Base-by-base conservation (phyloP, 2,797 vertebrate genomes). In the Sebastes cheni region DNA sequence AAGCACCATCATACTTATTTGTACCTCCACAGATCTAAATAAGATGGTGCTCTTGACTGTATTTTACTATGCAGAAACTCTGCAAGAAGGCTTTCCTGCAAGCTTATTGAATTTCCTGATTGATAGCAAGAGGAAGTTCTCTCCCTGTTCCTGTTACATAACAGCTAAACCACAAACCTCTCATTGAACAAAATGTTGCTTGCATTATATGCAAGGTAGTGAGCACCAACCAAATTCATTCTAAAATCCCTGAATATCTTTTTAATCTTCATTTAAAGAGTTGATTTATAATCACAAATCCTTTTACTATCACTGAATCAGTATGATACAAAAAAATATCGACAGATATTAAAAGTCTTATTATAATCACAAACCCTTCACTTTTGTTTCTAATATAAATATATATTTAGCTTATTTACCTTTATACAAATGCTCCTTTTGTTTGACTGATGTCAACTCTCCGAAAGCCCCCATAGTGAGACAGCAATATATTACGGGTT, bases 51-150 rank as follows among this genome's bases (percentile, higher is more conserved):
- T 64, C 13, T 54, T 16, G 11, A 67, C 23, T 54, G 25, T 65
- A 80, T 80, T 65, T 13, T 32, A 36, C 29, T 13, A 27, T 79
- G 61, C 42, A 86, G 81, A 86, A 74, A 83, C 30, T 68, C 42
- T 66, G 82, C 83, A 78, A 86, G 68, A 81, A 74, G 42, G 78
- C 86, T 77, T 92, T 89, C 75, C 77, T 91, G 80, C 67, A 72
- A 60, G 62, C 77, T 71, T 62, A 78, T 80, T 86, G 81, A 88
- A 88, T 89, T 93, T 93, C 91, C 92, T 91, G 90, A 89, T 82
- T 88, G 86, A 89, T 80, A 87, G 73, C 14, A 36, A 85, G 62
- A 86, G 92, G 88, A 95, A 87, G 89, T 90, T 75, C 58, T 89
- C 83, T 86, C 84, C 69, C 59, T 85, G 82, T 86, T 75, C 68